Evolutionary conservation across 2,113 vertebrate genomes (phyloP), one percentile per base, ranked within the genome.

Genomic region (Megalops atlanticus): DNA sequence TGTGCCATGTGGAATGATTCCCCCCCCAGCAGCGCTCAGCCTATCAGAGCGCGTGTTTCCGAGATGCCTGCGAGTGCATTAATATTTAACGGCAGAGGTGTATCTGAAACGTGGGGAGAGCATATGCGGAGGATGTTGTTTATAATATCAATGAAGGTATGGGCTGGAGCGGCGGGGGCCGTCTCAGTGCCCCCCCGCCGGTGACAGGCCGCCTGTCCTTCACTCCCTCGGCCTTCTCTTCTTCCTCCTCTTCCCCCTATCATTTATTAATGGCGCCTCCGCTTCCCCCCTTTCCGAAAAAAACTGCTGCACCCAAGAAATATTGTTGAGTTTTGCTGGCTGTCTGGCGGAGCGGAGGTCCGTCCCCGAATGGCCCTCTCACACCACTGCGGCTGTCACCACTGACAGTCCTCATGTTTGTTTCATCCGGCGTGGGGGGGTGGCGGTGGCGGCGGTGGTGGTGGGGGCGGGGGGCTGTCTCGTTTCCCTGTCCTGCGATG

Each of bases 401-500:
- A 92, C 94, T 96, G 96, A 97, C 96, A 94, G 95, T 92, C 90
- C 96, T 98, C 97, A 98, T 98, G 97, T 98, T 98, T 98, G 96
- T 98, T 98, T 98, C 96, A 98, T 98, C 94, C 89, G 78, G 94
- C 88, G 94, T 94, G 93, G 92, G n/a, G n/a, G n/a, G n/a, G n/a
- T n/a, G n/a, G n/a, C n/a, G n/a, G n/a, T n/a, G n/a, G n/a, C n/a
- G n/a, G n/a, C n/a, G n/a, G n/a, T n/a, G n/a, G n/a, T n/a, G n/a
- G n/a, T n/a, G n/a, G n/a, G n/a, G n/a, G n/a, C n/a, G n/a, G n/a
- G n/a, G 89, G 92, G 91, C 96, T 95, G 95, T 96, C 96, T 96
- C 92, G 92, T 96, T 96, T 95, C 96, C 95, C 94, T 95, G 95
- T 92, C 95, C 96, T 96, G 95, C 95, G 93, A 96, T 96, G 96